Evolutionary conservation across 1,140 invertebrate genomes (phyloP).

Genomic region (Artemia franciscana): DNA sequence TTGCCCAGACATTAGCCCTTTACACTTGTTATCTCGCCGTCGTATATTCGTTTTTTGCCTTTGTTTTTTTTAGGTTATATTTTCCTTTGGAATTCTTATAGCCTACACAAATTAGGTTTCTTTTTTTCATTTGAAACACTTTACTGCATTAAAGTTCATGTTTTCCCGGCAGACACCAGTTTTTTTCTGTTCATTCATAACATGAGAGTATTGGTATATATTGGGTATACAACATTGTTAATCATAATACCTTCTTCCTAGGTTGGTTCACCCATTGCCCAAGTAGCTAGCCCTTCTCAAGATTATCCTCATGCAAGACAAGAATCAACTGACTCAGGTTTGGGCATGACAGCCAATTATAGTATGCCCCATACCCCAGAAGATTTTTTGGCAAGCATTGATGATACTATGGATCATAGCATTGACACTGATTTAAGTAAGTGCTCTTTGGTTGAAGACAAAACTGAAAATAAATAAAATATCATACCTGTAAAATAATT

Average conservation of each 20-base stretch:
- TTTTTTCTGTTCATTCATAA: slow-evolving; percentile 3
- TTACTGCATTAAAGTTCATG: too few relatives aligned
- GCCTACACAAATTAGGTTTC: too few relatives aligned
- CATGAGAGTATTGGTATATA: not conserved
- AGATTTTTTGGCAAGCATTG: slow-evolving; percentile 66
- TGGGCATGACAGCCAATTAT: slow-evolving; percentile 53
- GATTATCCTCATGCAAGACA: slow-evolving; percentile 61
- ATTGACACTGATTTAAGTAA: not conserved
- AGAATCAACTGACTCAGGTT: slow-evolving; percentile 74
- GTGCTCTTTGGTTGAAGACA: too few relatives aligned
- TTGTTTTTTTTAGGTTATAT: too few relatives aligned
- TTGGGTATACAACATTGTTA: not conserved
- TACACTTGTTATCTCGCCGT: too few relatives aligned
- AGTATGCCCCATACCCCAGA: slow-evolving; percentile 74
- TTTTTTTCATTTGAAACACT: too few relatives aligned
- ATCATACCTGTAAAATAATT: too few relatives aligned
- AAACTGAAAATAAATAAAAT: too few relatives aligned
- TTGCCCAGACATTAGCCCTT: too few relatives aligned
- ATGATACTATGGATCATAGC: slow-evolving; percentile 44
- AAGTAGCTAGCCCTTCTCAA: slow-evolving; percentile 31
- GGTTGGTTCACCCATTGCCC: slow-evolving; percentile 12
- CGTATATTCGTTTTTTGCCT: too few relatives aligned
- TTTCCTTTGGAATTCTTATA: too few relatives aligned
- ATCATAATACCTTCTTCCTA: not conserved
- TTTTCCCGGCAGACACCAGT: slow-evolving; percentile 9